Conservation (phyloP, 37 sponge, comb jelly and placozoan genomes). For the Axinella damicornis region DNA sequence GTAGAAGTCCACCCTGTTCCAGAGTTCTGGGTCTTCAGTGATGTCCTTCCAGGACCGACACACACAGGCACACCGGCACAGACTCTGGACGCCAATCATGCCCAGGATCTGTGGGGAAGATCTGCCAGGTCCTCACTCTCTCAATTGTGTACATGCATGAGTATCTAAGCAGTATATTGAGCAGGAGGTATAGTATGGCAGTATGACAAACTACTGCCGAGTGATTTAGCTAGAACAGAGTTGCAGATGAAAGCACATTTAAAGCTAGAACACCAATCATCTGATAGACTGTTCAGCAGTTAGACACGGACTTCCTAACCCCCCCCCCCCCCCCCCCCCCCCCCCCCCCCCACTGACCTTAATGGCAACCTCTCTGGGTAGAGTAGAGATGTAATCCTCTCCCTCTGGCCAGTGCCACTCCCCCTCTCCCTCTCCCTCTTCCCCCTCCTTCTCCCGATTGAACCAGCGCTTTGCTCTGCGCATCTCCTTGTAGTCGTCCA, state of each 20-base stretch:
- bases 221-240: too few species aligned
- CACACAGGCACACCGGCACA: constrained; percentile 80
- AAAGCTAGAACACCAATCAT: too few species aligned
- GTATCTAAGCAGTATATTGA: too few species aligned
- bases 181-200: too few species aligned
- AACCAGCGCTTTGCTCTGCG: constrained; percentile 41
- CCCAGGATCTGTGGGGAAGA: constrained; percentile 63
- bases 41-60: constrained; percentile 95
- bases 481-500: constrained; percentile 54
- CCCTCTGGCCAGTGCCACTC: constrained; percentile 80
- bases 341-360: constrained; percentile 46
- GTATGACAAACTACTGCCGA: too few species aligned
- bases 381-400: constrained; percentile 71
- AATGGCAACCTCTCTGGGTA: constrained; percentile 55
- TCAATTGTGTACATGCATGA: not conserved
- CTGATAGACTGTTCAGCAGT: not conserved
- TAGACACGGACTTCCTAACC: not conserved
- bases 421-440: constrained; percentile 41
- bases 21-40: constrained; percentile 80
- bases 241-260: too few species aligned
- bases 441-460: constrained; percentile 12
- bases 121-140: not conserved
- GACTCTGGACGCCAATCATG: constrained; percentile 30
- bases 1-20: constrained; percentile 84
- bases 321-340: not conserved